A percentile compares a stretch with the other conserved stretches of the same genome.
Evolutionary conservation across 2,113 vertebrate species (phyloP).

Genomic region (Alectura lathami): DNA sequence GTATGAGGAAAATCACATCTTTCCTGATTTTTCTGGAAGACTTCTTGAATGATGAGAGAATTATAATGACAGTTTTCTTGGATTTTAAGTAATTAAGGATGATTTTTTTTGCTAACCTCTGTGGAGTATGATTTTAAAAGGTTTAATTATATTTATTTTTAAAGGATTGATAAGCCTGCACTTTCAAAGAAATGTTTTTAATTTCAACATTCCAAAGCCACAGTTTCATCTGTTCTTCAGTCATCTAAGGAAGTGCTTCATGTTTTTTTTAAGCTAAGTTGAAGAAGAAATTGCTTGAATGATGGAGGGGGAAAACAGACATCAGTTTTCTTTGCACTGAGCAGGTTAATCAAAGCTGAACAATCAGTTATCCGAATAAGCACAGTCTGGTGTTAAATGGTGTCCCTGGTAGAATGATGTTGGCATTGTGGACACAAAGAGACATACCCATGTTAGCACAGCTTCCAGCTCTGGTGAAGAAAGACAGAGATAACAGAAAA

Average conservation of each 20-base stretch:
- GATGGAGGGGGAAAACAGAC: not conserved
- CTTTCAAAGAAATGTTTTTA: not conserved
- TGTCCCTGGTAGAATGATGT: rapidly evolving
- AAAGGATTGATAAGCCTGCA: not conserved
- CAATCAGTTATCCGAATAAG: not conserved
- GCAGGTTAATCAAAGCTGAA: not conserved
- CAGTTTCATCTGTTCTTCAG: not conserved
- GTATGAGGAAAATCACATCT: not conserved
- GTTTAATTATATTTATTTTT: not conserved
- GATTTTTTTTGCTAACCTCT: not conserved
- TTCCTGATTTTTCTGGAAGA: not conserved
- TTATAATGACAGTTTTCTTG: not conserved
- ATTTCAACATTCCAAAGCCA: not conserved
- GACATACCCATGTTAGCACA: not conserved
- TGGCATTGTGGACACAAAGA: not conserved
- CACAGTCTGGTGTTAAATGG: rapidly evolving
- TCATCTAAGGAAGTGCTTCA: not conserved
- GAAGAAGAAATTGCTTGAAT: not conserved
- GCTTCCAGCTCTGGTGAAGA: not conserved
- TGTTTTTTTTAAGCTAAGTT: not conserved
- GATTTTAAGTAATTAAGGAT: not conserved
- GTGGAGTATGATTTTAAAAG: not conserved
- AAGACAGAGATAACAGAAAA: not conserved
- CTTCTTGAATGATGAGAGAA: not conserved
- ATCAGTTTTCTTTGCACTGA: not conserved